A percentile compares a stretch with the other conserved stretches of the same genome.
phyloP scores from a whole-genome alignment of 2,113 vertebrate genomes.

The Charadrius vociferus region DNA sequence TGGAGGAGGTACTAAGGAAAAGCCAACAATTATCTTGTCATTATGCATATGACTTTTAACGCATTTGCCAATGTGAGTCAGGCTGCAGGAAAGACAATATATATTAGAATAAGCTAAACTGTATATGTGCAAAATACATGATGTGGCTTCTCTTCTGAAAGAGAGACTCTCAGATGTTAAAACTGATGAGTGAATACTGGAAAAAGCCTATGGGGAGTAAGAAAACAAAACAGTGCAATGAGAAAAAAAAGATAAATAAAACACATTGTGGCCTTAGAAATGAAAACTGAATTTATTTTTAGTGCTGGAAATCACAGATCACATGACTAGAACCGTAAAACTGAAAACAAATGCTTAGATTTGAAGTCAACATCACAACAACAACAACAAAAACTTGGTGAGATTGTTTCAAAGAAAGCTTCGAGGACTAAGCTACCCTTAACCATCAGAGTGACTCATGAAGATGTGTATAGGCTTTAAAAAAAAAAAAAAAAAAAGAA shows the following conservation, averaged over 20 bases:
- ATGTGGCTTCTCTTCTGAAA: not conserved
- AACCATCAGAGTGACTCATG: not conserved
- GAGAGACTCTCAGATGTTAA: not conserved
- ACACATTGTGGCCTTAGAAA: not conserved
- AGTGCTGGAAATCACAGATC: not conserved
- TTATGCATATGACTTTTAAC: fast-evolving
- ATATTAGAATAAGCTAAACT: not conserved
- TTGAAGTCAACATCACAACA: not conserved
- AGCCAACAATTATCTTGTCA: not conserved
- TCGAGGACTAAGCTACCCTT: not conserved
- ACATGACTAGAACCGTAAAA: not conserved
- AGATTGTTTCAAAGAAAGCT: not conserved
- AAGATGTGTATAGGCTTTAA: not conserved
- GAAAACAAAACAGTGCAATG: not conserved
- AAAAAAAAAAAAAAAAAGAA: not conserved
- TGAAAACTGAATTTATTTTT: not conserved
- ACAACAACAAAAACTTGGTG: not conserved
- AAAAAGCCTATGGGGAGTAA: not conserved
- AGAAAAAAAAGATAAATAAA: not conserved
- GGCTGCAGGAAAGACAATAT: not conserved
- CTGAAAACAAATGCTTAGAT: not conserved
- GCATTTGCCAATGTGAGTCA: not conserved
- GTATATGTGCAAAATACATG: not conserved
- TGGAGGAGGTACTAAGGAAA: not conserved
- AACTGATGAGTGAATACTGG: not conserved